Conservation (phyloP, 2,113 vertebrate species). For the Bos indicus region DNA sequence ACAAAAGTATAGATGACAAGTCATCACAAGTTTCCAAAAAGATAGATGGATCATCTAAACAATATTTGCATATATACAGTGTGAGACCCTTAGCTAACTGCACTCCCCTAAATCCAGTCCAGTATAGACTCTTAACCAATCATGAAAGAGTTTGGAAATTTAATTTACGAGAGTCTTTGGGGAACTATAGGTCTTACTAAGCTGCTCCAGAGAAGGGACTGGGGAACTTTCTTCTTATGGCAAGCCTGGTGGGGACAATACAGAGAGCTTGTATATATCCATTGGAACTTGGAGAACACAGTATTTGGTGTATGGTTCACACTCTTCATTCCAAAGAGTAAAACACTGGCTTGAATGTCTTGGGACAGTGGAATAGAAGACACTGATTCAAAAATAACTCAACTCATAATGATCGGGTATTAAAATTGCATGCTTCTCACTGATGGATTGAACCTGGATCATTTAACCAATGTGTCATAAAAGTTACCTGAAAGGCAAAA, state of each 20-base stretch:
- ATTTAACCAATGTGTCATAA: background rate
- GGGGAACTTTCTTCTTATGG: background rate
- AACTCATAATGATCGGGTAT: background rate
- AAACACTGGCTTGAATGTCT: background rate
- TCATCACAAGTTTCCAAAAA: background rate
- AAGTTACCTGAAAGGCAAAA: background rate
- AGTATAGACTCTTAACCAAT: background rate
- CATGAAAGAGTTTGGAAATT: background rate
- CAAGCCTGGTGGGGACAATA: background rate
- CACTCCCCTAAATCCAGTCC: background rate
- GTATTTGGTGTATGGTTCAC: background rate
- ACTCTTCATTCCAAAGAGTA: background rate
- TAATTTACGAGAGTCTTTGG: background rate
- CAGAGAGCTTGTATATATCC: background rate
- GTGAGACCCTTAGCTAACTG: background rate
- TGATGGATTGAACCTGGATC: background rate
- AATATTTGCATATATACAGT: background rate
- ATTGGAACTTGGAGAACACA: background rate
- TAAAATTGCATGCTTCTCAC: background rate
- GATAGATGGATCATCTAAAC: background rate
- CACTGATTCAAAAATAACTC: background rate
- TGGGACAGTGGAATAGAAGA: background rate
- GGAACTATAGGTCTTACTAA: background rate
- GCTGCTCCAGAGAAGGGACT: rapidly evolving
- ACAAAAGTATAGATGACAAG: background rate